Evolutionary conservation across 2,113 vertebrate genomes (phyloP), one percentile per base, ranked within the genome.

Genomic region (Glaucidium brasilianum): DNA sequence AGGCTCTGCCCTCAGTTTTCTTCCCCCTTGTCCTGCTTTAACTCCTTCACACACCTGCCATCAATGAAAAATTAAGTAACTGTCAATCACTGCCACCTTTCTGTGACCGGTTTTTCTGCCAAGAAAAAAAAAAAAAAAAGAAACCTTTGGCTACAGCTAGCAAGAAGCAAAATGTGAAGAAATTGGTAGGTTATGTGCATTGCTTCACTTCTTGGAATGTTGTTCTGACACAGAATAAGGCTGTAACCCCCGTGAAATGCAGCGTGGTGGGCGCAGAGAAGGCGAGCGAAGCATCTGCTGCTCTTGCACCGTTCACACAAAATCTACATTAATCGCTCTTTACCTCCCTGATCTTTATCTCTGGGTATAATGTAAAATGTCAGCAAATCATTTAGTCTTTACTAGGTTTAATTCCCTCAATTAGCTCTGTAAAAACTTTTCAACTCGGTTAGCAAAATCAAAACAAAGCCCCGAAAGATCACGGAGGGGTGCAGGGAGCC

Each of bases 1-100:
- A 34, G 1, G 2, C 7, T 35, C 43, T 29, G 0, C 35, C 60
- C 16, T 55, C 9, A 2, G 9, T 8, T 30, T 26, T 32, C 1
- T 20, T 14, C 18, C 6, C 29, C 32, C 32, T 56, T 53, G 17
- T 16, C 39, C 82, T 86, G 39, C 55, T 88, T 55, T 74, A 25
- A 23, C 50, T 32, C 62, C 10, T 53, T 37, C 79, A 58, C 68
- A 34, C 77, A 47, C 21, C 85, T 72, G 50, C 41, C 43, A 22
- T 6, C 68, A 47, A 21, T 71, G 26, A 19, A 58, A 35, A 72
- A 69, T 41, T 4, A 16, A 77, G 8, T 12, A 39, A 53, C 20
- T 26, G 37, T 59, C 63, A 26, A 17, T 73, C 7, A 3, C 76
- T 41, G 55, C 67, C 86, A 64, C 30, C 59, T 84, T 52, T 34